Conservation (phyloP, 1,140 invertebrate genomes). For the Parasteatoda tepidariorum region DNA sequence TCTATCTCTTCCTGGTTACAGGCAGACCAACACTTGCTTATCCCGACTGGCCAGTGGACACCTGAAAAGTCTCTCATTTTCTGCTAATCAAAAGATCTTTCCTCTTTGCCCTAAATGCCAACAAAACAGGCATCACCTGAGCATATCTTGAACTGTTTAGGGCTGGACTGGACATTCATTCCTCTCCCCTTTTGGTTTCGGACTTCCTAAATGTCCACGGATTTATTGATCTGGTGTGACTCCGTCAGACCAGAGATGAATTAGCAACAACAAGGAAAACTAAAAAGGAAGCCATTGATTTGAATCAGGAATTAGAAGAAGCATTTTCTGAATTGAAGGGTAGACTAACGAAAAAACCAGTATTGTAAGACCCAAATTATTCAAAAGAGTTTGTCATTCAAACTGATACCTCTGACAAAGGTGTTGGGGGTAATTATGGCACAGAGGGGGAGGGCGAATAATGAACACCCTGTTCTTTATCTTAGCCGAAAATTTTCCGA, state of each 20-base stretch:
- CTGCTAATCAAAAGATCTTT: no score
- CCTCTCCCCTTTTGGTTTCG: no score
- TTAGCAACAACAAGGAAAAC: background rate
- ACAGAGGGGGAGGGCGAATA: background rate
- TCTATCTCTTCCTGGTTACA: no score
- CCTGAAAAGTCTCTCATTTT: background rate
- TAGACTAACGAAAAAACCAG: background rate
- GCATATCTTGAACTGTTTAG: no score
- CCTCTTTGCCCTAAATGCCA: no score
- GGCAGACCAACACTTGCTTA: background rate
- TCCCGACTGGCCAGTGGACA: background rate
- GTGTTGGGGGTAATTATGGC: background rate
- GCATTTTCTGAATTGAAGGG: background rate
- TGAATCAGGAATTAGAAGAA: background rate
- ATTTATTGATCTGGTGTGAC: no score
- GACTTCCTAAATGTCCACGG: no score
- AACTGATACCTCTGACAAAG: background rate
- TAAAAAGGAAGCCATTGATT: background rate
- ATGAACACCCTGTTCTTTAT: slow-evolving; percentile 66
- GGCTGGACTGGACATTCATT: background rate
- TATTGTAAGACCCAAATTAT: background rate
- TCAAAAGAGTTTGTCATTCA: background rate
- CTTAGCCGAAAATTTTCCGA: slow-evolving; percentile 67
- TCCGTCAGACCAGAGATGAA: no score
- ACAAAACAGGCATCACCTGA: no score